These are phyloP conservation scores for Ennomos quercinarius DNA, from an alignment of 2,888 invertebrate genomes.

Conservation along the genomic window DNA sequence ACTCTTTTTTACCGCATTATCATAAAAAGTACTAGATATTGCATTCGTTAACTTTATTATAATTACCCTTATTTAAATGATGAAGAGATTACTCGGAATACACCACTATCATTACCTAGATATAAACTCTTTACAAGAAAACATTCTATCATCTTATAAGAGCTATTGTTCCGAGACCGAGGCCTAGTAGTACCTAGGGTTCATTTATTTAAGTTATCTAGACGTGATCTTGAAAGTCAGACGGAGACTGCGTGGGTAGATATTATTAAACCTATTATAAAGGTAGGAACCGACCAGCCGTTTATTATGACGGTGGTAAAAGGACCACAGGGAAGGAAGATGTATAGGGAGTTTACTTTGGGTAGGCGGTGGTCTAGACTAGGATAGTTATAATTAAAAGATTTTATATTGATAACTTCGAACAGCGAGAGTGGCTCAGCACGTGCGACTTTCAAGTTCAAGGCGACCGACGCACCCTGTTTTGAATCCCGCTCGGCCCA, in stretches of 20 bases:
- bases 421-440: no score
- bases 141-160: conserved; percentile 12
- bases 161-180: conserved; percentile 23
- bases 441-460: no score
- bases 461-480: no score
- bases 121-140: conserved; percentile 15
- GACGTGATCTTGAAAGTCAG: conserved; percentile 32
- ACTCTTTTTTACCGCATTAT: no score
- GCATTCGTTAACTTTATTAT: no score
- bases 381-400: not conserved
- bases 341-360: not conserved
- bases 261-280: conserved; percentile 18
- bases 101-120: conserved; percentile 21
- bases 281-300: conserved; percentile 4
- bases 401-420: no score
- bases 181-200: conserved; percentile 17
- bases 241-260: conserved; percentile 30
- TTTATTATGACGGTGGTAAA: conserved; percentile 12
- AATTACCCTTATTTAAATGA: no score
- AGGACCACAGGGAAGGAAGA: conserved; percentile 4
- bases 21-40: no score
- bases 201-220: conserved; percentile 36
- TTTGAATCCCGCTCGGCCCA: no score
- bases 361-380: not conserved
- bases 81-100: not conserved